Evolutionary conservation across 2,797 vertebrate genomes (phyloP).

Genomic region (Todus mexicanus): DNA sequence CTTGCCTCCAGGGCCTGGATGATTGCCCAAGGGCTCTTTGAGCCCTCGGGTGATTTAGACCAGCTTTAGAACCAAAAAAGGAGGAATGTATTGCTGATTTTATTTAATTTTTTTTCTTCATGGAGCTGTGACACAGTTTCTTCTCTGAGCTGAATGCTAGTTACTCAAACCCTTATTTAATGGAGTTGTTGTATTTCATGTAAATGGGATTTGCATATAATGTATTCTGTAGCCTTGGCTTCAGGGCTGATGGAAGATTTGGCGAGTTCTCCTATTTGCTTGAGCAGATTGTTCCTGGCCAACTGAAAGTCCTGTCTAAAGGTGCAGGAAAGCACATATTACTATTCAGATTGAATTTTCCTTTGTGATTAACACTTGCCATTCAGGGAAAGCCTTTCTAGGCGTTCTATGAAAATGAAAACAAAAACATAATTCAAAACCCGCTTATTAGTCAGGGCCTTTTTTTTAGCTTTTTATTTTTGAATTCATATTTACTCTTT

Average conservation of each 20-base stretch:
- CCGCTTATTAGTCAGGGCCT: not conserved
- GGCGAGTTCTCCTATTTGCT: not conserved
- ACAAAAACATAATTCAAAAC: not conserved
- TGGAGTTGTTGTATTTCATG: not conserved
- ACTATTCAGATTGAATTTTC: not conserved
- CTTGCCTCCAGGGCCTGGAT: not conserved
- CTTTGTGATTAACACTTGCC: not conserved
- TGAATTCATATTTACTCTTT: not conserved
- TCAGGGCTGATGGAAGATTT: not conserved
- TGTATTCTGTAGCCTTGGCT: not conserved
- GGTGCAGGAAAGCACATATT: not conserved
- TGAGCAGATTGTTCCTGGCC: not conserved
- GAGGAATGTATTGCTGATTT: not conserved
- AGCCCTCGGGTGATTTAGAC: not conserved
- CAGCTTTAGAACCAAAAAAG: not conserved
- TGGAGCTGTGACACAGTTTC: not conserved
- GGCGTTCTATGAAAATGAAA: not conserved
- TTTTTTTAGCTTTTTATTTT: not conserved
- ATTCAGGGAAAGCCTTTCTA: not conserved
- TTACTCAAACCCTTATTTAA: not conserved
- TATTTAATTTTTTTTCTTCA: not conserved
- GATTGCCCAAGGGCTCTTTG: not conserved
- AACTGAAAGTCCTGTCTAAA: not conserved
- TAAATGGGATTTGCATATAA: not conserved
- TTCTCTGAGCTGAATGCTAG: not conserved